Evolutionary conservation across 2,113 vertebrate species (phyloP).

Genomic region (Acrocephalus kingi): DNA sequence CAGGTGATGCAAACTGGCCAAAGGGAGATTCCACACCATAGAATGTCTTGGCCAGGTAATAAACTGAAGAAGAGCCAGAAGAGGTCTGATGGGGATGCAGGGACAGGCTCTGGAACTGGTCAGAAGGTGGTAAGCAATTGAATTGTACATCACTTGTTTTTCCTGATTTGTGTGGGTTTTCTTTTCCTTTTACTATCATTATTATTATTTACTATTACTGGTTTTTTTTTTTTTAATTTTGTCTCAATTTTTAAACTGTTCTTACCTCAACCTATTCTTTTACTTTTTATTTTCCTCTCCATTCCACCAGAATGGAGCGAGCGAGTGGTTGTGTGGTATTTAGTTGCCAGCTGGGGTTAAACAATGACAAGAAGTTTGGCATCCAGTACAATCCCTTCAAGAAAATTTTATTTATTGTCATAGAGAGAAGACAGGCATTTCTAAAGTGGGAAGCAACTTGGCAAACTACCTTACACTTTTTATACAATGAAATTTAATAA

Average conservation of each 20-base stretch:
- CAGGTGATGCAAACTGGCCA: background rate
- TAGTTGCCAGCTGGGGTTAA: background rate
- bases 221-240: background rate
- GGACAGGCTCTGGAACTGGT: background rate
- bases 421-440: background rate
- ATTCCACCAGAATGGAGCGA: background rate
- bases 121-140: background rate
- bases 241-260: background rate
- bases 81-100: fast-evolving
- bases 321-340: fast-evolving
- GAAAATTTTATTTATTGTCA: background rate
- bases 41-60: background rate
- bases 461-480: background rate
- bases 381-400: background rate
- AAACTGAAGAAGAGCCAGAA: background rate
- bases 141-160: background rate
- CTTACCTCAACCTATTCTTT: background rate
- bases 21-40: background rate
- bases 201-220: background rate
- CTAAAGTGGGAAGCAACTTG: background rate
- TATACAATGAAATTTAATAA: background rate
- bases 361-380: background rate
- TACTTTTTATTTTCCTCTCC: background rate
- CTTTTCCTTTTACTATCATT: background rate
- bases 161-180: no score